phyloP scores from a whole-genome alignment of 2,888 invertebrate species.

The Anagyrus pseudococci region DNA sequence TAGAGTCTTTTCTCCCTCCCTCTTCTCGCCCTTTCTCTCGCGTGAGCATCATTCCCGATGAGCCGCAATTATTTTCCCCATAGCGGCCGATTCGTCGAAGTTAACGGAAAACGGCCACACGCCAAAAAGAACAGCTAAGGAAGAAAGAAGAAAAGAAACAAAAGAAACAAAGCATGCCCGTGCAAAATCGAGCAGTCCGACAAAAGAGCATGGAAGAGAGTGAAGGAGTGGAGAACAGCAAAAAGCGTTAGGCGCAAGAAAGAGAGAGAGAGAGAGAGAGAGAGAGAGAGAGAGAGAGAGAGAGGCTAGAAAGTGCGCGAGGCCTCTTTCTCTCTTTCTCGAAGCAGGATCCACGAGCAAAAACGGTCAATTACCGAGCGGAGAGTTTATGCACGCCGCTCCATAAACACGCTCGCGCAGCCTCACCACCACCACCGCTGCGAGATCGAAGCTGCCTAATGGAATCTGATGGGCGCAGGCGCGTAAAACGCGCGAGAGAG shows the following conservation, averaged over 20 bases:
- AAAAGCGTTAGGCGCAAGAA: not conserved
- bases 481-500: not conserved
- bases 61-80: not conserved
- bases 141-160: too few relatives aligned
- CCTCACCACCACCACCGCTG: not conserved
- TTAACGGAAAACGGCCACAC: not conserved
- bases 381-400: slow-evolving; percentile 19
- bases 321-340: not conserved
- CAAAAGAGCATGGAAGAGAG: not conserved
- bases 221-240: not conserved
- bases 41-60: not conserved
- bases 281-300: not conserved
- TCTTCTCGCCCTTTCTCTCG: not conserved
- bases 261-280: slow-evolving; percentile 1
- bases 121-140: not conserved
- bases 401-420: slow-evolving; percentile 6
- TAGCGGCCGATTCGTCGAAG: not conserved
- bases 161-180: not conserved
- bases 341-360: not conserved
- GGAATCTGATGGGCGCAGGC: slow-evolving; percentile 18
- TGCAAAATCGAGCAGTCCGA: not conserved
- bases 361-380: slow-evolving; percentile 27
- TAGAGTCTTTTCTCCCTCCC: too few relatives aligned
- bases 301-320: not conserved
- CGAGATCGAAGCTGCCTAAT: slow-evolving; percentile 15